Base-by-base conservation (phyloP, 2,888 invertebrate genomes). In the Mayetiola destructor region DNA sequence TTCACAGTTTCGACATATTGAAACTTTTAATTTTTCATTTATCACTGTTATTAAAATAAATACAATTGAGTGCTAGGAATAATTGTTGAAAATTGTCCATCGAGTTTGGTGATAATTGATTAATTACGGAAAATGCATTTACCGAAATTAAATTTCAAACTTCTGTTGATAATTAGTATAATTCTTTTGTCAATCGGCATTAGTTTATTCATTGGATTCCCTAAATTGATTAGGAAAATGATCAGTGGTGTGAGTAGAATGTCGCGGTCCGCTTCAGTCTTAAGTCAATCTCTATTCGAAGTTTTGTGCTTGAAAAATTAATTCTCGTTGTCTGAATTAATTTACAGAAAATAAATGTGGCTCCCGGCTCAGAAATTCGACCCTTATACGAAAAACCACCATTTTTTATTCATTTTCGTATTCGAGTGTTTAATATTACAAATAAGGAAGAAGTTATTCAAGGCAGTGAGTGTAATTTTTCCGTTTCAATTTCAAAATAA, bases 401-500 rank as follows among this genome's bases (percentile, higher is more conserved):
- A 0, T 82, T 89, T 62, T 77, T 84, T 0, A 65, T 90, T 35
- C 81, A 84, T 63, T 88, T 89, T 66, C 84, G 83, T 64, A 74
- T 90, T 27, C 87, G 84, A 65, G 65, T 90, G 0, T 91, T 88
- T 68, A 89, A 91, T 67, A 79, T 88, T 40, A 88, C 89, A 6
- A 92, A 92, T 71, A 78, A 82, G 0, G 78, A 79, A 0, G 88
- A 84, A 42, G 78, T 89, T 0, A 76, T 79, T 57, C 9, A 36
- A 23, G 90, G 90, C 0, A 81, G 60, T 1, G 77, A 79, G 48
- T 32, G 32, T 9, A 32, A 9, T 32, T 9, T 32, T n/a, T n/a
- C n/a, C n/a, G n/a, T n/a, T n/a, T n/a, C n/a, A n/a, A n/a, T n/a
- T n/a, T n/a, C n/a, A n/a, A n/a, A n/a, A n/a, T n/a, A n/a, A n/a